Evolutionary conservation across 2,797 vertebrate species (phyloP), one percentile per base, ranked within the genome.

Genomic region (Pseudochromis fuscus): DNA sequence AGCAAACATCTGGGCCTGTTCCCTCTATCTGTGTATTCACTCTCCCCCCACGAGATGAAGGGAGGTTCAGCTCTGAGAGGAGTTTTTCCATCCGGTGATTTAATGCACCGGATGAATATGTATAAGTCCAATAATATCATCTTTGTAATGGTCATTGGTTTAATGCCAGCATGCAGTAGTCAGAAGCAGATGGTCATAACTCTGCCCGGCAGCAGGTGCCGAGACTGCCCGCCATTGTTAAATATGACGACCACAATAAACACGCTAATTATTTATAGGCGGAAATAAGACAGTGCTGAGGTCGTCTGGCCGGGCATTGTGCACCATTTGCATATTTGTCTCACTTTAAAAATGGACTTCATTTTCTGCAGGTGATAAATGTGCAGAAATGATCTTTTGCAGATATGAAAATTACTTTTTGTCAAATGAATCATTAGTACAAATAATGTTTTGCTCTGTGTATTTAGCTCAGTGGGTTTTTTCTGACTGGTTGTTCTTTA

Each of bases 121-220:
- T 73, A 85, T 86, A 84, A 80, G 75, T 64, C 42, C 65, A 72
- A 72, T 77, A 77, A 81, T 84, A 87, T 89, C 51, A 69, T 81
- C 46, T 67, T 73, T 56, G 71, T 88, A 83, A 84, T 86, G 83
- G 75, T 77, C 71, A 70, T 63, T 89, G 83, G 83, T 89, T 77
- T 72, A 70, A 72, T 72, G 85, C 88, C 85, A 81, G 79, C 80
- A 57, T 80, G 76, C 84, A 73, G 81, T 40, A 75, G 75, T 76
- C 76, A 53, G 72, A 65, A 62, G 45, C 84, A 86, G 82, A 82
- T 81, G 84, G 83, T 58, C 75, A 67, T 88, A 84, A 84, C 74
- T 89, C 72, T 81, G 76, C 59, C 27, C 37, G 66, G 68, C 81
- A 85, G 82, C 83, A 89, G 80, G 78, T 81, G 81, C 77, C 18